Evolutionary conservation across 2,888 invertebrate species (phyloP).

Genomic region (Micropterix aruncella): DNA sequence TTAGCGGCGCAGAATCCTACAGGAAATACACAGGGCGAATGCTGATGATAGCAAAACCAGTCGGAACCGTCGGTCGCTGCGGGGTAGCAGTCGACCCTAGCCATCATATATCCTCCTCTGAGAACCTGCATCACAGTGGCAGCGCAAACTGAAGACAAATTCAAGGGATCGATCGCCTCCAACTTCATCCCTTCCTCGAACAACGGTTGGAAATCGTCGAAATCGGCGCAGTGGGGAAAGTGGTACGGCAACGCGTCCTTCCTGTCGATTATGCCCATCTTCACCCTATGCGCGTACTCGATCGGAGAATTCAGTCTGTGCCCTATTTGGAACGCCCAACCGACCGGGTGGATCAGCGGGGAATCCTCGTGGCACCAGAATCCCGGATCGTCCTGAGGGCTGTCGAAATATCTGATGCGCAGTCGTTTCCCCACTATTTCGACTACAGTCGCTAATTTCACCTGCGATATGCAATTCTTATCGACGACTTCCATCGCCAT

Average conservation of each 20-base stretch:
- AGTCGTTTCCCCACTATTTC: constrained; percentile 87
- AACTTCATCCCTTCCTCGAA: constrained; percentile 86
- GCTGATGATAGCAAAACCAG: constrained; percentile 94
- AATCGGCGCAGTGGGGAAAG: constrained; percentile 48
- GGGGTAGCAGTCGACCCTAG: constrained; percentile 87
- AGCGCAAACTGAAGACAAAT: constrained; percentile 86
- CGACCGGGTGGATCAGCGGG: constrained; percentile 86
- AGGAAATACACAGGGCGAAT: constrained; percentile 90
- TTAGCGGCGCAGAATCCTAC: constrained; percentile 85
- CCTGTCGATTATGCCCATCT: constrained; percentile 52
- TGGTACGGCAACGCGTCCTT: constrained; percentile 72
- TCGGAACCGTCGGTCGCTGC: constrained; percentile 75
- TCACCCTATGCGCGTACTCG: constrained; percentile 60
- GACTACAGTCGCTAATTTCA: constrained; percentile 71
- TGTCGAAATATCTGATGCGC: constrained; percentile 80
- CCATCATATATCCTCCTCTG: constrained; percentile 89
- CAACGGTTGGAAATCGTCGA: constrained; percentile 19
- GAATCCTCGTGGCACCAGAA: constrained; percentile 98
- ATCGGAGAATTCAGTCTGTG: constrained; percentile 79
- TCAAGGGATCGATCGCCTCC: constrained; percentile 94
- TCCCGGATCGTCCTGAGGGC: constrained; percentile 63
- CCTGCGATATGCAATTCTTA: constrained; percentile 89
- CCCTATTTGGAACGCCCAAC: constrained; percentile 88
- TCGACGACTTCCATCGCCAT: constrained; percentile 89
- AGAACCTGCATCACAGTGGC: constrained; percentile 92